phyloP scores from a whole-genome alignment of 2,888 invertebrate genomes.

The Brachyptera risi region DNA sequence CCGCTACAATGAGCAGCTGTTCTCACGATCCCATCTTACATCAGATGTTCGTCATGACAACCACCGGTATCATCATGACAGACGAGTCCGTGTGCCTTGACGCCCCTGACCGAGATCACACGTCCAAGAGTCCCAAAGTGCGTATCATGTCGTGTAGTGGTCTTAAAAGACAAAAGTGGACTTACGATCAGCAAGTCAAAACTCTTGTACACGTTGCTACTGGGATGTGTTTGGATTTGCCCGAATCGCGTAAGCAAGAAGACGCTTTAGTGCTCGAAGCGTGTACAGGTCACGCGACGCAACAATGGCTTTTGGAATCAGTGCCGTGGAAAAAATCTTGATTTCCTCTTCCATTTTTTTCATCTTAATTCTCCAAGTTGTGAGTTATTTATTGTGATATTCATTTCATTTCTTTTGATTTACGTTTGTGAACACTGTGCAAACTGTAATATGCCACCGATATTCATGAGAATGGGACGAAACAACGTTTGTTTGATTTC shows the following conservation, averaged over 20 bases:
- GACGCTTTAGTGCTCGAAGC: constrained; percentile 55
- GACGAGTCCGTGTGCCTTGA: constrained; percentile 86
- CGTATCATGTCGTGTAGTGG: constrained; percentile 70
- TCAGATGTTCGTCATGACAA: constrained; percentile 68
- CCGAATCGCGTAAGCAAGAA: constrained; percentile 44
- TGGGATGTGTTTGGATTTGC: constrained; percentile 55
- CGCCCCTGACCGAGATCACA: constrained; percentile 49
- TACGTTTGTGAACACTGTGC: too few species aligned
- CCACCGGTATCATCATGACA: constrained; percentile 71
- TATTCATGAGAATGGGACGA: too few species aligned
- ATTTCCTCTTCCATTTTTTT: too few species aligned
- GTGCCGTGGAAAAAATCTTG: constrained; percentile 69
- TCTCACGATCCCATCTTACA: constrained; percentile 51
- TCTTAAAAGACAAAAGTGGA: constrained; percentile 65
- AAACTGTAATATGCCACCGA: too few species aligned
- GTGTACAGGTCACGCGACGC: constrained; percentile 55
- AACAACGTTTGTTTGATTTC: too few species aligned
- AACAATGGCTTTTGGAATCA: constrained; percentile 65
- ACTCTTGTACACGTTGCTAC: constrained; percentile 52
- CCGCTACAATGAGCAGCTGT: constrained; percentile 64
- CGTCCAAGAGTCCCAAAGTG: constrained; percentile 48
- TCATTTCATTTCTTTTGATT: too few species aligned
- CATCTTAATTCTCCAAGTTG: too few species aligned
- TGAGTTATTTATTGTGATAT: too few species aligned
- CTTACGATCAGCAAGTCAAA: constrained; percentile 51